These are phyloP conservation scores for Neopipo cinnamomea DNA, from an alignment of 2,113 vertebrate genomes.

Conservation along the genomic window DNA sequence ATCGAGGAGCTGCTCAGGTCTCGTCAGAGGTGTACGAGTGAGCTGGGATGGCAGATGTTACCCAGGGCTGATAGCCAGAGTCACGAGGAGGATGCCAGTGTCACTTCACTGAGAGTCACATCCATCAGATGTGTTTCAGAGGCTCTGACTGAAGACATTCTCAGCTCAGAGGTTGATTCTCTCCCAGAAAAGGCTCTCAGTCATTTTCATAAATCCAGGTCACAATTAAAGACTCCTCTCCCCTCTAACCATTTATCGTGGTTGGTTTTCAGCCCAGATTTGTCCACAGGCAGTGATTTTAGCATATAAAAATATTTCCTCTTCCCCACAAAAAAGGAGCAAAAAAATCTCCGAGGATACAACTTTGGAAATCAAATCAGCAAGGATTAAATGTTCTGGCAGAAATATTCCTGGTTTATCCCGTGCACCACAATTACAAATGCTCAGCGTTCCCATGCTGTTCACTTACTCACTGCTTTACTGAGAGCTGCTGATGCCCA, in stretches of 20 bases:
- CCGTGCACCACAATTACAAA: not conserved
- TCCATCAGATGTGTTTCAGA: not conserved
- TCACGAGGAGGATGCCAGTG: not conserved
- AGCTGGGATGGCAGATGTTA: not conserved
- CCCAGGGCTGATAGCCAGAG: not conserved
- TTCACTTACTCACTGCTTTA: not conserved
- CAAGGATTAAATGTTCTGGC: not conserved
- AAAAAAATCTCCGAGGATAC: not conserved
- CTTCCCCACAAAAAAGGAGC: not conserved
- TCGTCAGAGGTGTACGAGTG: not conserved
- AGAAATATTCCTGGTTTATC: not conserved
- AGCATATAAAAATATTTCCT: conserved; percentile 6
- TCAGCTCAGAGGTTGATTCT: not conserved
- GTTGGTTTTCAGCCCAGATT: conserved; percentile 36
- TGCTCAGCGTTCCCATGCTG: not conserved
- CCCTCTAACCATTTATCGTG: not conserved
- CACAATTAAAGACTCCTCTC: not conserved
- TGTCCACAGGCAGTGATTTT: conserved; percentile 19
- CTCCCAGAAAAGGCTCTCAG: not conserved
- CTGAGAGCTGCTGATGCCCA: not conserved
- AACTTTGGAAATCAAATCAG: conserved; percentile 2
- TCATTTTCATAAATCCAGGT: not conserved
- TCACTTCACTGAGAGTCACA: not conserved
- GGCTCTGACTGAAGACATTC: not conserved
- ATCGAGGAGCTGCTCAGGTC: not conserved